Base-by-base conservation (phyloP, 2,888 invertebrate genomes). In the Monochamus alternatus region DNA sequence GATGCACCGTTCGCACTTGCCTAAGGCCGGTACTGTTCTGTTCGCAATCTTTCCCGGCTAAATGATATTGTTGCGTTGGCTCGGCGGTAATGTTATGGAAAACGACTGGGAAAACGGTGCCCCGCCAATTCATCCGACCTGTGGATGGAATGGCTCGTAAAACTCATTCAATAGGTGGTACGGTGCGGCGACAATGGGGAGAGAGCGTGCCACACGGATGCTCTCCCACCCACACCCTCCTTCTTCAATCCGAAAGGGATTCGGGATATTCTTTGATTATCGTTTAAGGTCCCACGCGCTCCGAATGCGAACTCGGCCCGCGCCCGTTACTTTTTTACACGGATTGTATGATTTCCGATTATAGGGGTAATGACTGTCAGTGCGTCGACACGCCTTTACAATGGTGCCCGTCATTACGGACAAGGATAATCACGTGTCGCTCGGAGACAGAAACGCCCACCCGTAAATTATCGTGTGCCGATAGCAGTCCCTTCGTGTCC, bases 141-240 rank as follows among this genome's bases (percentile, higher is more conserved):
- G 81, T 81, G 76, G 82, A 79, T 81, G 75, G 75, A 80, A 79
- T 81, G 76, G 81, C 73, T 78, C 78, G 78, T 82, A 82, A 82
- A 79, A 81, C 79, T 78, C 83, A 88, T 89, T 89, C 89, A 89
- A 89, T 89, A 89, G 89, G 89, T 76, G 76, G 73, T 74, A 75
- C 75, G 69, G 67, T 60, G 66, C 60, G 75, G 77, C 72, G 74
- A 75, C 75, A 74, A 77, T 69, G 65, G 78, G 72, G 71, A 66
- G 68, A 44, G 60, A 66, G 62, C 44, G 31, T 65, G 76, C 73
- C 52, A 62, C 64, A n/a, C 70, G 67, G 75, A 66, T 74, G 71
- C 60, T 59, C 75, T 77, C 65, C 80, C 81, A 82, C 82, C 51
- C 9, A 55, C 55, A 55, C 55, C 55, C 55, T 55, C n/a, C 55